Conservation (phyloP, 2,113 vertebrate genomes). For the Psettodes erumei region DNA sequence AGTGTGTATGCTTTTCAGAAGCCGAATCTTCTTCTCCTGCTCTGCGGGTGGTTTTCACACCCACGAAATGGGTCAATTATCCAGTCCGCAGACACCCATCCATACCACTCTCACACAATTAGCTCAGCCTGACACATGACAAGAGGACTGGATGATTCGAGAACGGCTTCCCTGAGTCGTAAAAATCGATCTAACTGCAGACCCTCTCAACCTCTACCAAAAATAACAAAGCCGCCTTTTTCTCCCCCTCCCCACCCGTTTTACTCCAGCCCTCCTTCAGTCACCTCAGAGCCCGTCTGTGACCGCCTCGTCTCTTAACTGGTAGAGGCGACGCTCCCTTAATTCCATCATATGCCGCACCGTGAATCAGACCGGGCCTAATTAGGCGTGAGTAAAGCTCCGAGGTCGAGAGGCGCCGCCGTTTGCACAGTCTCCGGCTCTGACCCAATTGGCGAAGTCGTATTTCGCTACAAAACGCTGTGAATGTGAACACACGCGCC, state of each 20-base stretch:
- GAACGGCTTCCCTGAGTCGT: slow-evolving; percentile 35
- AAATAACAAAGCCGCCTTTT: slow-evolving; percentile 36
- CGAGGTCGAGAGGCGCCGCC: slow-evolving; percentile 14
- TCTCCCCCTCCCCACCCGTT: slow-evolving; percentile 9
- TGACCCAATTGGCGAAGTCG: slow-evolving; percentile 59
- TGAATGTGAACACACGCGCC: slow-evolving; percentile 32
- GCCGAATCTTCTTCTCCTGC: slow-evolving; percentile 59
- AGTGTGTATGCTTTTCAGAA: slow-evolving; percentile 55
- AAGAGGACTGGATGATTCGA: slow-evolving; percentile 41
- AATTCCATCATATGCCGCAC: slow-evolving; percentile 27
- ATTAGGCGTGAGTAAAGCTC: slow-evolving; percentile 51
- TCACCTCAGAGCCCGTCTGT: slow-evolving; percentile 36
- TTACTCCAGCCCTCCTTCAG: slow-evolving; percentile 4
- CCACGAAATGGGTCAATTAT: slow-evolving; percentile 76
- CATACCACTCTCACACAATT: slow-evolving; percentile 61
- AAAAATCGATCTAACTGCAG: slow-evolving; percentile 55
- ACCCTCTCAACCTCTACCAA: slow-evolving; percentile 26
- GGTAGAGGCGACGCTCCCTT: slow-evolving; percentile 3
- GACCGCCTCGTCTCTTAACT: slow-evolving; percentile 8
- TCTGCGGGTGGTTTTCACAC: slow-evolving; percentile 68
- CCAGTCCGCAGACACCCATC: slow-evolving; percentile 60
- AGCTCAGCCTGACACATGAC: slow-evolving; percentile 57
- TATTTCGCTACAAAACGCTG: slow-evolving; percentile 50
- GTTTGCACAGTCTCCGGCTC: slow-evolving; percentile 42
- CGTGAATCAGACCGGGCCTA: slow-evolving; percentile 37